Conservation (phyloP, 2,113 vertebrate genomes). For the Cranoglanis bouderius region DNA sequence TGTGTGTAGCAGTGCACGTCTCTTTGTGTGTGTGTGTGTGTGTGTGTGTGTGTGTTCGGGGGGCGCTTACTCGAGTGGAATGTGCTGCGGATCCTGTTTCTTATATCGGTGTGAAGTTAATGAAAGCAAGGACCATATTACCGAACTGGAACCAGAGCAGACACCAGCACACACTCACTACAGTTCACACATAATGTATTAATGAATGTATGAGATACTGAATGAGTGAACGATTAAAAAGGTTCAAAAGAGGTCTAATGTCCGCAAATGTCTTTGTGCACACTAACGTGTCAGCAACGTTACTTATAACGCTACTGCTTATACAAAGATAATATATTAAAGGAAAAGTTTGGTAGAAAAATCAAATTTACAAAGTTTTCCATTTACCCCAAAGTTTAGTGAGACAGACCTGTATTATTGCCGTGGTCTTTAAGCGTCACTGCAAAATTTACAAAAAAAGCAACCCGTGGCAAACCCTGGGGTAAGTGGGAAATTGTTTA, state of each 20-base stretch:
- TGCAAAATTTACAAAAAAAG: not conserved
- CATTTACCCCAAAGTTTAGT: not conserved
- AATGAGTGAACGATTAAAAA: not conserved
- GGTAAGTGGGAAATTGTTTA: not conserved
- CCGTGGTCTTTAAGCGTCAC: not conserved
- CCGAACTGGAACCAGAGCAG: not conserved
- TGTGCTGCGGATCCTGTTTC: slow-evolving; percentile 39
- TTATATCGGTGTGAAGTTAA: slow-evolving; percentile 41
- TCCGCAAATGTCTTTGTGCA: slow-evolving; percentile 22
- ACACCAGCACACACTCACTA: not conserved
- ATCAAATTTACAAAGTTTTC: not conserved
- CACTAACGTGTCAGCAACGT: slow-evolving; percentile 34
- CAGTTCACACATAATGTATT: not conserved
- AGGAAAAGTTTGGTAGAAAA: slow-evolving; percentile 21
- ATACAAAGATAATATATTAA: slow-evolving; percentile 19
- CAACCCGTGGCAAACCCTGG: not conserved
- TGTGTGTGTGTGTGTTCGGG: slow-evolving; percentile 7
- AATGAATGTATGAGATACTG: not conserved
- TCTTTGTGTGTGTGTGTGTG: slow-evolving; percentile 25
- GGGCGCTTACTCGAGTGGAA: slow-evolving; percentile 1
- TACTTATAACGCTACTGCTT: slow-evolving; percentile 14
- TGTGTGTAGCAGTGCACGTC: slow-evolving; percentile 32
- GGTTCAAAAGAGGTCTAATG: not conserved
- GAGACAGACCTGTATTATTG: not conserved
- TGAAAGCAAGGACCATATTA: slow-evolving; percentile 25